These are phyloP conservation scores for Caenorhabditis plicata DNA, from an alignment of 2,888 invertebrate species.

Conservation along the genomic window DNA sequence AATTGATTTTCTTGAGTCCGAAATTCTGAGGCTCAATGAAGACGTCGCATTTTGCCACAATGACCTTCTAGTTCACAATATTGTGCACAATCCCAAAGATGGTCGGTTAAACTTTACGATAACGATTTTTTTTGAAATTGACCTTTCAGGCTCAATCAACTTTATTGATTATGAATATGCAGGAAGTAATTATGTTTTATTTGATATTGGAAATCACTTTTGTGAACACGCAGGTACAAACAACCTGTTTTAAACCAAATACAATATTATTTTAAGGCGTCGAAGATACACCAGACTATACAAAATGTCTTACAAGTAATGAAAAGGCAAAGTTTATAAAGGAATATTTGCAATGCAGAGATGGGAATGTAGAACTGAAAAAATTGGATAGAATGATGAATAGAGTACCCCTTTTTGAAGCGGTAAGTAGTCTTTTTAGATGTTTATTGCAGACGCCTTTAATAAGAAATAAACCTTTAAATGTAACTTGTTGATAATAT, in stretches of 20 bases:
- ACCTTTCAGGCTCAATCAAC: constrained; percentile 72
- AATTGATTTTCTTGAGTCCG: constrained; percentile 14
- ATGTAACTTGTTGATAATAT: no score
- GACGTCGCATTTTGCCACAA: constrained; percentile 89
- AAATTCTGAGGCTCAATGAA: constrained; percentile 22
- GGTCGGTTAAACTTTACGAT: not conserved
- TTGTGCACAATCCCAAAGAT: constrained; percentile 71
- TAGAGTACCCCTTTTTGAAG: constrained; percentile 52
- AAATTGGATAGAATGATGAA: constrained; percentile 31
- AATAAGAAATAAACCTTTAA: no score
- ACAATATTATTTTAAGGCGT: constrained; percentile 45
- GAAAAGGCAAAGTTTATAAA: constrained; percentile 48
- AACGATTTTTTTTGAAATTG: no score
- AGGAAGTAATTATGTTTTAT: constrained; percentile 88
- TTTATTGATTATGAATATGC: constrained; percentile 99
- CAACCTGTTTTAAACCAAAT: not conserved
- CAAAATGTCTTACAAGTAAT: constrained; percentile 42
- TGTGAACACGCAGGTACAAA: constrained; percentile 85
- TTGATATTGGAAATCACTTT: constrained; percentile 96
- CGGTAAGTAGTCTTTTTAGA: constrained; percentile 39
- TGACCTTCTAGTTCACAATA: constrained; percentile 90
- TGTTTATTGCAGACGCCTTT: no score
- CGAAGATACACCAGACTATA: constrained; percentile 57
- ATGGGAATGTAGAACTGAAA: constrained; percentile 5
- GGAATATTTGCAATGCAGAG: constrained; percentile 43